Base-by-base conservation (phyloP, 2,797 vertebrate genomes). In the Rhinoraja longicauda region DNA sequence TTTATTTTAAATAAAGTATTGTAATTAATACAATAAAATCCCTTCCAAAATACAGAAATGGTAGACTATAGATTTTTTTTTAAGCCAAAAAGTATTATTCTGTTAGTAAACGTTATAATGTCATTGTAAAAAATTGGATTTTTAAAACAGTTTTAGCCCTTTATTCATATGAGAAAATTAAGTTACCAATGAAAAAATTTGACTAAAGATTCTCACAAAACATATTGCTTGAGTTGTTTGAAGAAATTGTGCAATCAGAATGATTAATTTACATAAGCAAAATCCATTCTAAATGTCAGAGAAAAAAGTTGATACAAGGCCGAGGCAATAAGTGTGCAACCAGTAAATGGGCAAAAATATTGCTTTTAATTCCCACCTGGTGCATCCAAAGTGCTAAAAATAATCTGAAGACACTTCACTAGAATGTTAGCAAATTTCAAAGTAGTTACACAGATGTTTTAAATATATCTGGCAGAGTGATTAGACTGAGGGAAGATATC, bases 11-110 rank as follows among this genome's bases (percentile, higher is more conserved):
- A 90, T 9, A 92, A 75, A 24, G 24, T 91, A 92, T 53, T 12
- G 6, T 17, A 91, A 36, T 57, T 84, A 90, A 26, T 72, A 24
- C 39, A 90, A 90, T 92, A 73, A 73, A 92, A 67, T 92, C 67
- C 13, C 70, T 12, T 53, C 32, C 88, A 90, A 90, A 88, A 64
- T 64, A 90, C 64, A 90, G 6, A 90, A 70, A 6, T 90, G 1
- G 39, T 72, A 72, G 88, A 72, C 21, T 72, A 45, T 45, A 75
- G 36, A 39, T 73, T 12, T 75, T 24, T 24, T 67, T 73, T 92
- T 36, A 36, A 86, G 59, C 62, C n/a, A 19, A 64, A 88, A 64
- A 57, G 12, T 2, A 62, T 64, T 8, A 64, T 62, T 84, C 13
- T 21, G 15, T 88, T 15, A 88, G 17, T 88, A 64, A 36, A 36